Evolutionary conservation across 2,888 invertebrate genomes (phyloP).

Genomic region (Mimas tiliae): DNA sequence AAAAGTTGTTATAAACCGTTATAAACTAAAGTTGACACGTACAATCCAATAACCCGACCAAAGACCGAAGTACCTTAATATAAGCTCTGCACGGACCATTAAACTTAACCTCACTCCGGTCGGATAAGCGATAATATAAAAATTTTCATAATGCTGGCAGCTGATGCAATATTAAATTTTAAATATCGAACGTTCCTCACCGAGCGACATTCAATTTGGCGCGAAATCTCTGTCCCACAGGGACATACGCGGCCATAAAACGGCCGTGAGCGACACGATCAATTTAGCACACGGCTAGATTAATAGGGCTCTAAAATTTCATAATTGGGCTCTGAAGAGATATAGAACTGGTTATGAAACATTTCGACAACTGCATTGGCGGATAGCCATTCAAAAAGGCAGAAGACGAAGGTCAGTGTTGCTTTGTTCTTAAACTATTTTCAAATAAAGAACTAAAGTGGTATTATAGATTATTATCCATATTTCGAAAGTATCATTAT

Average conservation of each 20-base stretch:
- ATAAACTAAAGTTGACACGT: not conserved
- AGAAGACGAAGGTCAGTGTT: no score
- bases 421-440: no score
- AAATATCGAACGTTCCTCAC: constrained; percentile 71
- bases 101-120: constrained; percentile 23
- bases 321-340: not conserved
- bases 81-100: constrained; percentile 11
- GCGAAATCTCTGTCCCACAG: constrained; percentile 62
- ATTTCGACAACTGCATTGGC: no score
- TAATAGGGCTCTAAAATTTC: constrained; percentile 25
- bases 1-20: no score
- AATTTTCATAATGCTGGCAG: constrained; percentile 74
- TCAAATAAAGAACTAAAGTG: no score
- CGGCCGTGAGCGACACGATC: constrained; percentile 45
- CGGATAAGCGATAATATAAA: constrained; percentile 49
- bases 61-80: constrained; percentile 9
- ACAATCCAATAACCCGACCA: constrained; percentile 11
- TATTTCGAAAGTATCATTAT: no score
- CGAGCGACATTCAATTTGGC: constrained; percentile 66
- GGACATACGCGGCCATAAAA: constrained; percentile 58
- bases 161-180: constrained; percentile 82
- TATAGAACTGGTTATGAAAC: not conserved
- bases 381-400: no score
- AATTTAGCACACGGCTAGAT: constrained; percentile 33
- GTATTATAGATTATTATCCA: no score